These are phyloP conservation scores for Andrena bicolor DNA, from an alignment of 2,888 invertebrate genomes.

Conservation along the genomic window DNA sequence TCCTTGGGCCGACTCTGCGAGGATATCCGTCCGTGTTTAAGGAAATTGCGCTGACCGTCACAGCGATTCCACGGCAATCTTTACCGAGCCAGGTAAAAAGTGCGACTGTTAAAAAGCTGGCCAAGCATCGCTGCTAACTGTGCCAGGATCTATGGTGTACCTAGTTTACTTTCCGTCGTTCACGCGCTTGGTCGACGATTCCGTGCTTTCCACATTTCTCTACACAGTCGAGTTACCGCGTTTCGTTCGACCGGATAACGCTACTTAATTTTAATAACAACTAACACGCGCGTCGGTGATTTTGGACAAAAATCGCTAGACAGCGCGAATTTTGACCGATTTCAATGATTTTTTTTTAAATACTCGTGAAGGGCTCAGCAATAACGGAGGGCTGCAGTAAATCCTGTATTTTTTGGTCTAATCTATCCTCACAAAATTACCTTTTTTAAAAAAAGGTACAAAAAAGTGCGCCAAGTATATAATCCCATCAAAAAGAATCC, in stretches of 20 bases:
- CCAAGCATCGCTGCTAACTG: not conserved
- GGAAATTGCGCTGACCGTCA: constrained; percentile 48
- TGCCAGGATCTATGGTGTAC: constrained; percentile 3
- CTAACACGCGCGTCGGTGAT: not conserved
- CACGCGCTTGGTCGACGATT: constrained; percentile 26
- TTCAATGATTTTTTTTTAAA: too few relatives aligned
- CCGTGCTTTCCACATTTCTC: not conserved
- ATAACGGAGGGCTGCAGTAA: too few relatives aligned
- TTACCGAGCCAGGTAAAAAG: constrained; percentile 56
- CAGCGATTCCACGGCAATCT: constrained; percentile 35
- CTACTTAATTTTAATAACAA: not conserved
- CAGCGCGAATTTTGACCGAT: too few relatives aligned
- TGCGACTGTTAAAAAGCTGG: constrained; percentile 19
- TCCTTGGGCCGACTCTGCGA: constrained; percentile 68
- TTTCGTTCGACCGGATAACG: not conserved
- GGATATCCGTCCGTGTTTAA: constrained; percentile 34
- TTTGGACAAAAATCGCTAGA: too few relatives aligned
- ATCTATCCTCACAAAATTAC: too few relatives aligned
- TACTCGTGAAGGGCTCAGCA: too few relatives aligned
- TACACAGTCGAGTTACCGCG: not conserved
- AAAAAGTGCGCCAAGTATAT: too few relatives aligned
- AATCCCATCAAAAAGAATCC: too few relatives aligned
- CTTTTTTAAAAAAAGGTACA: too few relatives aligned
- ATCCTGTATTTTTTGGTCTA: too few relatives aligned
- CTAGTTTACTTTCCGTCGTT: constrained; percentile 28